Conservation (phyloP, 2,888 invertebrate species). For the Ichneumon xanthorius region DNA sequence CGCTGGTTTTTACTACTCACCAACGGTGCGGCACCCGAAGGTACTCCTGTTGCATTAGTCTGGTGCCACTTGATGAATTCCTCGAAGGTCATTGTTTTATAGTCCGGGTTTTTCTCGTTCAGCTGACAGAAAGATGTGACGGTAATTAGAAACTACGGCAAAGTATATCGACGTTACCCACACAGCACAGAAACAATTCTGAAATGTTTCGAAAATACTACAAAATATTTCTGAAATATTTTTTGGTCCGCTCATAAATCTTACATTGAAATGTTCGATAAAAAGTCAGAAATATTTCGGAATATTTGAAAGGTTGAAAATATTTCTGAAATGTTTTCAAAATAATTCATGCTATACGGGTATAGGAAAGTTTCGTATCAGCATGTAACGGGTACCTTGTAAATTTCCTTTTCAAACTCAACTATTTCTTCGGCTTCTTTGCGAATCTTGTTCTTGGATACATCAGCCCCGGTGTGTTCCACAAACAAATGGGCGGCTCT, state of each 20-base stretch:
- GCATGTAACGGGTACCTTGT: constrained; percentile 29
- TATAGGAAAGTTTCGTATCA: too few relatives aligned
- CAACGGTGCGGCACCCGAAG: background rate
- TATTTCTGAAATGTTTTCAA: too few relatives aligned
- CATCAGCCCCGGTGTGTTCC: constrained; percentile 61
- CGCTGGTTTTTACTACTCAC: too few relatives aligned
- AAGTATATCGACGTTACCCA: background rate
- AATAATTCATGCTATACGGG: too few relatives aligned
- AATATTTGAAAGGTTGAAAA: too few relatives aligned
- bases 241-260: too few relatives aligned
- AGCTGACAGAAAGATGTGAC: constrained; percentile 19
- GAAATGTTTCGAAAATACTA: too few relatives aligned
- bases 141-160: background rate
- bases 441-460: constrained; percentile 62
- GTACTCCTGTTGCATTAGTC: constrained; percentile 22
- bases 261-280: too few relatives aligned
- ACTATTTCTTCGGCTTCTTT: constrained; percentile 71
- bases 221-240: too few relatives aligned
- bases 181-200: too few relatives aligned
- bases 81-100: background rate
- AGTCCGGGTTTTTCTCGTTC: background rate
- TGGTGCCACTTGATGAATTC: constrained; percentile 49
- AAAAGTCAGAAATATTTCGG: too few relatives aligned
- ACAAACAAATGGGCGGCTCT: constrained; percentile 65
- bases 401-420: constrained; percentile 69